Percentiles rank a stretch among this genome's conserved stretches.
These are phyloP conservation scores for Cephus pygmeus DNA, from an alignment of 2,888 invertebrate genomes.

Conservation along the genomic window DNA sequence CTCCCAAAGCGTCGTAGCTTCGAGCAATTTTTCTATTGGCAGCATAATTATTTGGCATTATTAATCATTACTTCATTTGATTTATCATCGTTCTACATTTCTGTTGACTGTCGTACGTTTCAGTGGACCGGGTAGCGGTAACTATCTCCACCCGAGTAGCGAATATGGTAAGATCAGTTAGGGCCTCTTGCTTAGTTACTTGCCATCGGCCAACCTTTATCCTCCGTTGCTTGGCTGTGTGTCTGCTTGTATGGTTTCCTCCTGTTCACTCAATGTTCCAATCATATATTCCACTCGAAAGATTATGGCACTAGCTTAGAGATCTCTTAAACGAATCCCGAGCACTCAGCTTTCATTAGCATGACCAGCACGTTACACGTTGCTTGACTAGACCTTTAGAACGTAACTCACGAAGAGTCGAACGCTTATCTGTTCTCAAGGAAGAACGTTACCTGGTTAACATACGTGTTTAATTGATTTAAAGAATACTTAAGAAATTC, in stretches of 20 bases:
- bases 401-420: not conserved
- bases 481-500: not conserved
- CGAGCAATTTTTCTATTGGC: conserved; percentile 1
- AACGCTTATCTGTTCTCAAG: not conserved
- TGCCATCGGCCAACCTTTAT: not conserved
- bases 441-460: not conserved
- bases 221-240: not conserved
- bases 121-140: conserved; percentile 66
- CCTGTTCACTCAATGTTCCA: not conserved
- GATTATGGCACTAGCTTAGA: not conserved
- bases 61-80: conserved; percentile 22
- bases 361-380: not conserved
- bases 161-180: conserved; percentile 65
- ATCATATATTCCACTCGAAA: not conserved
- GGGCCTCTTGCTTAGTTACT: conserved; percentile 27
- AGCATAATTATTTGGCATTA: not conserved
- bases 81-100: conserved; percentile 46
- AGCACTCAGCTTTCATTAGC: not conserved
- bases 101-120: conserved; percentile 63
- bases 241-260: not conserved
- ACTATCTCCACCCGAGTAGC: conserved; percentile 65
- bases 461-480: not conserved
- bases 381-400: not conserved
- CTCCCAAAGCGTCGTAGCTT: conserved; percentile 7
- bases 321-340: not conserved